Percentiles rank a stretch among this genome's conserved stretches.
Evolutionary conservation across 2,888 invertebrate species (phyloP).

Genomic region (Dryobotodes eremita): DNA sequence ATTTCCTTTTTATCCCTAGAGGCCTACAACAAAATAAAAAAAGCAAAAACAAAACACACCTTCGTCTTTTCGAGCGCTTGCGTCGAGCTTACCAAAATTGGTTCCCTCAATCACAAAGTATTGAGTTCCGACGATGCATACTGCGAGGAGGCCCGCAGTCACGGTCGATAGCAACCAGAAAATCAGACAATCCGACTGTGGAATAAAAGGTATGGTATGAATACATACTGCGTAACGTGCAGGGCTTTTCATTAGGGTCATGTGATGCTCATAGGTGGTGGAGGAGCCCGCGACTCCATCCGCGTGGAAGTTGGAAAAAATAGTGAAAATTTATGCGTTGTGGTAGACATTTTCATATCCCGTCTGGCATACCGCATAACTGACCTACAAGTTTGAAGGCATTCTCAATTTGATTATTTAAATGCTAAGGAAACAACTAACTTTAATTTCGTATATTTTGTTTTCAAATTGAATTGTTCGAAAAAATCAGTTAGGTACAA

Average conservation of each 20-base stretch:
- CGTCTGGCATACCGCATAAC: neutral
- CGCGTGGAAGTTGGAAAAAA: neutral
- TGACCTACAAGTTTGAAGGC: neutral
- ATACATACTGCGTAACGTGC: neutral
- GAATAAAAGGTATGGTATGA: constrained; percentile 64
- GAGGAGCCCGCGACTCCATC: neutral
- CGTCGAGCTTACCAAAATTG: constrained; percentile 91
- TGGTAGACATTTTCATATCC: neutral
- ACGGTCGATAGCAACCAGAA: constrained; percentile 92
- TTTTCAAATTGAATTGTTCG: neutral
- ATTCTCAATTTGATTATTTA: neutral
- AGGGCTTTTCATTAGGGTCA: constrained; percentile 10
- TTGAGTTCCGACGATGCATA: constrained; percentile 92
- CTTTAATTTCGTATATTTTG: neutral
- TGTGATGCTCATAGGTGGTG: constrained; percentile 2
- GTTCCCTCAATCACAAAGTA: constrained; percentile 93
- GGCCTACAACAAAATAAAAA: constrained; percentile 62
- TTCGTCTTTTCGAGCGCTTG: constrained; percentile 85
- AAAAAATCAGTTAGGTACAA: constrained; percentile 14
- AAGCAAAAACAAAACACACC: constrained; percentile 84
- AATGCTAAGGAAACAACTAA: no score
- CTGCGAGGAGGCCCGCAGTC: constrained; percentile 91
- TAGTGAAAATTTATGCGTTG: neutral
- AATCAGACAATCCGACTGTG: constrained; percentile 92
- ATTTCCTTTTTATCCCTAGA: constrained; percentile 40